phyloP scores from a whole-genome alignment of 2,888 invertebrate genomes.

The Pharmacophagus antenor region DNA sequence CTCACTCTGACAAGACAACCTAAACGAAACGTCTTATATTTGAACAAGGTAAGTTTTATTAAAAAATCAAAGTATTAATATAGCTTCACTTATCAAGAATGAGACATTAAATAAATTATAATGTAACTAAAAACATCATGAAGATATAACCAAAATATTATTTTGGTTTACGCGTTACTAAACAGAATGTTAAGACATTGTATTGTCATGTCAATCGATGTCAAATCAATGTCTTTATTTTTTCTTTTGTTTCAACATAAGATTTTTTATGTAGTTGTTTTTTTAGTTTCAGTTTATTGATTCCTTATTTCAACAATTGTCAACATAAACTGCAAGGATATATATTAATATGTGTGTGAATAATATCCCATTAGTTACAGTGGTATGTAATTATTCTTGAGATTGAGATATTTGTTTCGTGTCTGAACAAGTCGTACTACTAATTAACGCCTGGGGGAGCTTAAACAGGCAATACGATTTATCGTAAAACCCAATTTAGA shows the following conservation, averaged over 20 bases:
- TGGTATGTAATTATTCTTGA: constrained; percentile 23
- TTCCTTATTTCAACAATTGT: neutral
- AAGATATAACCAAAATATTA: too few relatives aligned
- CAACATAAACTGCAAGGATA: neutral
- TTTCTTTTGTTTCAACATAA: neutral
- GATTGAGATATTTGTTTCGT: constrained; percentile 60
- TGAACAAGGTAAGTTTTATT: neutral
- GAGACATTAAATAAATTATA: constrained; percentile 8
- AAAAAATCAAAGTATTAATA: neutral
- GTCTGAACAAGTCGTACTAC: constrained; percentile 59
- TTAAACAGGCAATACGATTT: constrained; percentile 74
- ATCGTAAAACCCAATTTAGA: constrained; percentile 79
- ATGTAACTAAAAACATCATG: constrained; percentile 1
- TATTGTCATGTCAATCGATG: constrained; percentile 24
- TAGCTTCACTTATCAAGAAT: neutral
- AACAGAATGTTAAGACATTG: constrained; percentile 6
- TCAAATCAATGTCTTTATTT: constrained; percentile 16
- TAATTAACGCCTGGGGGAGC: constrained; percentile 74
- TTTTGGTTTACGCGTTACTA: constrained; percentile 3
- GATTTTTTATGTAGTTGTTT: neutral
- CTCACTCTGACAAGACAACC: constrained; percentile 53
- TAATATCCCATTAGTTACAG: constrained; percentile 10
- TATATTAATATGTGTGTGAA: constrained; percentile 5
- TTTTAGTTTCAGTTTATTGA: neutral
- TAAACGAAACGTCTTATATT: constrained; percentile 4